Conservation (phyloP, 2,888 invertebrate species). For the Drosophila lacicola region DNA sequence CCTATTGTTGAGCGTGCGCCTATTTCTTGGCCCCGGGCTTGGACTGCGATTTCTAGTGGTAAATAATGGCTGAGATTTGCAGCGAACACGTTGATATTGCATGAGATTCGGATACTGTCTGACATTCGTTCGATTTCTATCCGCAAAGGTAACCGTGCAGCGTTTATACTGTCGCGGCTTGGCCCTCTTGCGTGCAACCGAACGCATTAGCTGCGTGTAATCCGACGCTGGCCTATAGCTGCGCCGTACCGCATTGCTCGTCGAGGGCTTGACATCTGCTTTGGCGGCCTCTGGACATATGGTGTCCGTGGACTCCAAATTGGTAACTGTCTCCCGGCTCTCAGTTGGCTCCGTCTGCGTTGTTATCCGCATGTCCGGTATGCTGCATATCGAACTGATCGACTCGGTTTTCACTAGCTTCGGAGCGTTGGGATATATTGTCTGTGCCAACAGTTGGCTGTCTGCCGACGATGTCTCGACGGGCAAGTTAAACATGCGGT, state of each 20-base stretch:
- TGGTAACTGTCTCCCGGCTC: background rate
- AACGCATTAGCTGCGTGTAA: constrained; percentile 52
- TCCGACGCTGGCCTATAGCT: constrained; percentile 26
- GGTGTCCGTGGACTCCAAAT: background rate
- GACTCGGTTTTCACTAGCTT: too few species aligned
- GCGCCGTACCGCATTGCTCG: background rate
- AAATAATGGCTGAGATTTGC: background rate
- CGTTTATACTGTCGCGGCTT: background rate
- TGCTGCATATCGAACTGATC: too few species aligned
- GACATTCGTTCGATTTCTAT: background rate
- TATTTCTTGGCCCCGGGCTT: background rate
- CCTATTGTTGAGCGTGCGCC: background rate
- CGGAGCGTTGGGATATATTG: too few species aligned
- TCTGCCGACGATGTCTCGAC: too few species aligned
- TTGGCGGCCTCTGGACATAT: background rate
- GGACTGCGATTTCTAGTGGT: background rate
- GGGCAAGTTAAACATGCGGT: too few species aligned
- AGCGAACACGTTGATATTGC: background rate
- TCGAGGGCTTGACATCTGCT: background rate
- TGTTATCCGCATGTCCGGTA: background rate
- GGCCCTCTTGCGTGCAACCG: constrained; percentile 38
- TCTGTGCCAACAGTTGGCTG: background rate
- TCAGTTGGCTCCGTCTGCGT: too few species aligned
- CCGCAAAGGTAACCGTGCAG: constrained; percentile 9
- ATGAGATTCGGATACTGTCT: background rate